These are phyloP conservation scores for Strix occidentalis DNA, from an alignment of 2,797 vertebrate species.

Conservation along the genomic window DNA sequence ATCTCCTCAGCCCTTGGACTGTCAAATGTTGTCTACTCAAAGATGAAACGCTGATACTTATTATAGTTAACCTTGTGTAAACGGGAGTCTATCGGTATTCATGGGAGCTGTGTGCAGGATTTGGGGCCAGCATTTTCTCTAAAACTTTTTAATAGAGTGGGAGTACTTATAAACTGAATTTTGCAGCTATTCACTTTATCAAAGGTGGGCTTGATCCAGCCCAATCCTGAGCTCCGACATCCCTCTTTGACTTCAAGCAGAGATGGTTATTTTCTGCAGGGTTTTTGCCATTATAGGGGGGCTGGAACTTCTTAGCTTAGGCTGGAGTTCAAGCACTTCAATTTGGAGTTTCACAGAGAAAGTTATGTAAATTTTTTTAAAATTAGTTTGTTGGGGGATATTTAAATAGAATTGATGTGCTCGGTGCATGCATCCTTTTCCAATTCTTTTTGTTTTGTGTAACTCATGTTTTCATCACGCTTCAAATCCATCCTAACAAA, in stretches of 20 bases:
- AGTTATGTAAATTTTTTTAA: neutral
- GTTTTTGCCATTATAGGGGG: rapidly evolving
- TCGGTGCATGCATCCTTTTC: neutral
- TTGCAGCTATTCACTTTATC: neutral
- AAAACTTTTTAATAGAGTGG: neutral
- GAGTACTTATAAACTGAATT: neutral
- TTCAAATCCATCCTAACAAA: conserved; percentile 9
- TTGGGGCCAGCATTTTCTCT: neutral
- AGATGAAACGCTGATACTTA: neutral
- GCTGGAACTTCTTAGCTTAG: neutral
- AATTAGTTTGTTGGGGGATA: conserved; percentile 7
- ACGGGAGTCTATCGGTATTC: neutral
- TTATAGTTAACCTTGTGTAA: neutral
- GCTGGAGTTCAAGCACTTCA: neutral
- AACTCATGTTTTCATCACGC: neutral
- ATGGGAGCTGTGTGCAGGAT: neutral
- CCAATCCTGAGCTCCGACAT: neutral
- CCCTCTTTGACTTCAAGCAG: neutral
- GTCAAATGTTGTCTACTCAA: neutral
- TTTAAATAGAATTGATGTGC: conserved; percentile 5
- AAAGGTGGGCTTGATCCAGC: neutral
- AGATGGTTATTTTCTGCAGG: neutral
- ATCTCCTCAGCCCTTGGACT: neutral
- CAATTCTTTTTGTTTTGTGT: neutral
- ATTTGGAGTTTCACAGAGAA: neutral